Base-by-base conservation (phyloP, 2,113 vertebrate species). In the Varanus komodoensis region DNA sequence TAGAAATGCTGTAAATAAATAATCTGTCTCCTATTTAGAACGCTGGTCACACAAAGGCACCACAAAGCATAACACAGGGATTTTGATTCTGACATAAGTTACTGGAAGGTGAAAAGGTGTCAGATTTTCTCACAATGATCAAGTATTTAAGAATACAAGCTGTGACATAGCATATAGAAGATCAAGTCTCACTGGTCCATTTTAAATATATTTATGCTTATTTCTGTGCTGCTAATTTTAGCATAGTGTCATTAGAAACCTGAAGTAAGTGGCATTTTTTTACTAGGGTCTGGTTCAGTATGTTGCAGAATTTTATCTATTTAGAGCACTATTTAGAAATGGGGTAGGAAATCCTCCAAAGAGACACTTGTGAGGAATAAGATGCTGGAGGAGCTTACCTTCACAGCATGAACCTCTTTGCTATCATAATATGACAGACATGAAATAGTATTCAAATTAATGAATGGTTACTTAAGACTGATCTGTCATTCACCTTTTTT, bases 371-470 rank as follows among this genome's bases (percentile, higher is more conserved):
- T 50, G 29, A 23, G 50, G 89, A 82, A 29, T 68, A 80, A 87
- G 64, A 23, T 82, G 61, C 11, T 14, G 8, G 8, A 14, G 6
- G 77, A 32, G 91, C 12, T 88, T 92, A 52, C 79, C 3, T 1
- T 27, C 82, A 1, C 8, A 74, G 12, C 52, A 57, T 82, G 11
- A 87, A 69, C 71, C 14, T 77, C 68, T 91, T 89, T 87, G 50
- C 57, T 89, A 50, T 32, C 25, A 50, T 94, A 90, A 81, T 19
- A 71, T 57, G 84, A 89, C 78, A 89, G 74, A 73, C 8, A 68
- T 81, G 68, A 74, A 89, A 84, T 77, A 86, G 86, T 21, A 87
- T 93, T 93, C 23, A 90, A 94, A 95, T 86, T 92, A 95, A 90
- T 89, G 7, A 90, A 91, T 91, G 11, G 73, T 90, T 92, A 2